A percentile compares a stretch with the other conserved stretches of the same genome.
phyloP scores from a whole-genome alignment of 2,888 invertebrate genomes.

The Oxycera nigricornis region DNA sequence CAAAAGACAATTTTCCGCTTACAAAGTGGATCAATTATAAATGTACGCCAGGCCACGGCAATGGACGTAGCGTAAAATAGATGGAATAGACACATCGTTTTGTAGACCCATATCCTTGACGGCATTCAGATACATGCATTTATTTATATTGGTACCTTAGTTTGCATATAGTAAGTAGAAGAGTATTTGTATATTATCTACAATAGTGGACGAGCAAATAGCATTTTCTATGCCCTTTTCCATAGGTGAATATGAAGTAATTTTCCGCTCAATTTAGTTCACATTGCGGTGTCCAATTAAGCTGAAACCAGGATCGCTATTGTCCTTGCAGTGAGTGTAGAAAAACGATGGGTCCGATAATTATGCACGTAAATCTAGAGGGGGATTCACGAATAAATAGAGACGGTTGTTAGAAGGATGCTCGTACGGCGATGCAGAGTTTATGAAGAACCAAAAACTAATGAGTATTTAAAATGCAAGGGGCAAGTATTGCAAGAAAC shows the following conservation, averaged over 20 bases:
- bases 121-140: not conserved
- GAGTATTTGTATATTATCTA: slow-evolving; percentile 13
- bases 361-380: no score
- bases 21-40: slow-evolving; percentile 42
- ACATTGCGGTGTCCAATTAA: slow-evolving; percentile 62
- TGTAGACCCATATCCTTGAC: no score
- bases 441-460: no score
- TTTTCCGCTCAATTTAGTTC: slow-evolving; percentile 63
- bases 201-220: slow-evolving; percentile 6
- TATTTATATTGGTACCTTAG: not conserved
- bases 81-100: slow-evolving; percentile 21
- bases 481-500: no score
- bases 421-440: no score
- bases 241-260: slow-evolving; percentile 57
- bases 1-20: slow-evolving; percentile 21
- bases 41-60: slow-evolving; percentile 34
- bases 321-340: not conserved
- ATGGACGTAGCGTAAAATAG: slow-evolving; percentile 35
- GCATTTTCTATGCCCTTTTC: slow-evolving; percentile 32
- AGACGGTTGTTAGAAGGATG: no score
- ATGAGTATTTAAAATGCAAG: no score
- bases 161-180: slow-evolving; percentile 4
- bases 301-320: slow-evolving; percentile 51
- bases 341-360: slow-evolving; percentile 16
- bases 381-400: no score